Evolutionary conservation across 1,140 invertebrate genomes (phyloP), one percentile per base, ranked within the genome.

Genomic region (Ephestia elutella): DNA sequence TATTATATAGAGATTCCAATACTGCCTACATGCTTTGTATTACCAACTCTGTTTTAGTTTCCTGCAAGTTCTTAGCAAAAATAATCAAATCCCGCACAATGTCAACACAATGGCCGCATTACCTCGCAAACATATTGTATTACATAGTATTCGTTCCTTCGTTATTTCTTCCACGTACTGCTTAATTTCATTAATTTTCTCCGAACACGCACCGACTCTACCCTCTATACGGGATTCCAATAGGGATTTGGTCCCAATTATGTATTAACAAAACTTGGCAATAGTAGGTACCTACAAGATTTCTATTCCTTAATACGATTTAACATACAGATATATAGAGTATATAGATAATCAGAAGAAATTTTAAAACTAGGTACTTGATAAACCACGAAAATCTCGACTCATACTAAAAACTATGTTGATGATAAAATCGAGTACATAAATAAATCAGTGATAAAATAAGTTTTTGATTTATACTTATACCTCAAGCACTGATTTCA

Each of bases 141-240:
- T 53, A 53, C 50, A 44, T 44, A 21, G 50, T n/a, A 20, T 25
- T 53, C 50, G 38, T 53, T 25, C 48, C 59, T 56, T 48, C 59
- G 54, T 66, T 64, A 60, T 54, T 62, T 54, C 63, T 63, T 65
- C 71, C 68, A 67, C 65, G 69, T 68, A 62, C 62, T 62, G 69
- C 74, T 80, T 83, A 84, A 86, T 86, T 80, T 82, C 75, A 86
- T 86, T 86, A 86, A 83, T 83, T 79, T 80, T 68, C 74, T 72
- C 72, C 77, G 78, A 79, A 74, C 81, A 84, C 78, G 77, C 80
- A 80, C 80, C 73, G 75, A 69, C 75, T 73, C 67, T 73, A 71
- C 78, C 74, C 70, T 77, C 73, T 71, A 65, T 67, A 68, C 66
- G 64, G 66, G 63, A 62, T 69, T 75, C 78, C 78, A 70, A 78